Evolutionary conservation across 2,113 vertebrate species (phyloP).

Genomic region (Spheniscus mendiculus): DNA sequence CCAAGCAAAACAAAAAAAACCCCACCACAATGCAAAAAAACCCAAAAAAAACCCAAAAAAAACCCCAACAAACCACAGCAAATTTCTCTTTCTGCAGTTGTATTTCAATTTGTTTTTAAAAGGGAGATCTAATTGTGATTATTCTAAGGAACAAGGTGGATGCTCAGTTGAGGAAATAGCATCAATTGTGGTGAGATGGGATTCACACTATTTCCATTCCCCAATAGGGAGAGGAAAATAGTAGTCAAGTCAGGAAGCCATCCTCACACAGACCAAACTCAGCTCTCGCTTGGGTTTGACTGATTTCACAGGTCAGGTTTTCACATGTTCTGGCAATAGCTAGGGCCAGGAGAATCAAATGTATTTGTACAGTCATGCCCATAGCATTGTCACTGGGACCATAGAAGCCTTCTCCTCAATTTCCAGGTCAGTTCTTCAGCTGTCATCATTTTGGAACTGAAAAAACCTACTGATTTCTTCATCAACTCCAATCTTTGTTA

Average conservation of each 20-base stretch:
- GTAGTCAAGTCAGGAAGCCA: not conserved
- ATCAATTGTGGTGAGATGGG: not conserved
- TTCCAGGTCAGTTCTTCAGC: not conserved
- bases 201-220: not conserved
- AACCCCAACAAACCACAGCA: not conserved
- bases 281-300: not conserved
- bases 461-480: not conserved
- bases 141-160: not conserved
- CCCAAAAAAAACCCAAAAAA: not conserved
- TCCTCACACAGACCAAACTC: not conserved
- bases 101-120: not conserved
- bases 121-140: not conserved
- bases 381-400: fast-evolving
- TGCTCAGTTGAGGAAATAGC: not conserved
- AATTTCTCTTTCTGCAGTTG: not conserved
- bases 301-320: not conserved
- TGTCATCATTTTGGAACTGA: not conserved
- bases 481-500: not conserved
- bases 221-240: not conserved
- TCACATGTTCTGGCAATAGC: not conserved
- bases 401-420: not conserved
- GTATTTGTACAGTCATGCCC: not conserved
- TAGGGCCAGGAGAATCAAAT: not conserved
- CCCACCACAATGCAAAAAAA: no score
- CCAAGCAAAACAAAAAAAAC: no score